Conservation (phyloP, 2,797 vertebrate species). For the Falco columbarius region DNA sequence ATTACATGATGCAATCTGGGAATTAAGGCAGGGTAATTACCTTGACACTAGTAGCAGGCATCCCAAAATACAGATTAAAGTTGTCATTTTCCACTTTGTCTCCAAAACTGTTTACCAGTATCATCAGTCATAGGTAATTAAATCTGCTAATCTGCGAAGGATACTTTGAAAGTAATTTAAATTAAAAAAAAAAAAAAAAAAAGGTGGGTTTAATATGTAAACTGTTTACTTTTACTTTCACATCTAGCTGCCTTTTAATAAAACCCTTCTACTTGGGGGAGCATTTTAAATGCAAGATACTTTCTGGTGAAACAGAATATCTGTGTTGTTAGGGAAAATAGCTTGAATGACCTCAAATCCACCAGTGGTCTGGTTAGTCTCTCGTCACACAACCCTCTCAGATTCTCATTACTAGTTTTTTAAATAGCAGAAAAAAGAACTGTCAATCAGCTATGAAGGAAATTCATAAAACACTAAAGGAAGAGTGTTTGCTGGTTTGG, state of each 20-base stretch:
- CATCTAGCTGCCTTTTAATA: not conserved
- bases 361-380: not conserved
- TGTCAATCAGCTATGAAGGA: not conserved
- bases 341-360: not conserved
- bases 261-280: not conserved
- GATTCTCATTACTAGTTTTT: not conserved
- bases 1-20: slow-evolving; percentile 24
- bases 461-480: not conserved
- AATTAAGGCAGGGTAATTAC: slow-evolving; percentile 52
- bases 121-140: slow-evolving; percentile 23
- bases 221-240: not conserved
- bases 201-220: not conserved
- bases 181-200: not conserved
- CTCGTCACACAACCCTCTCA: not conserved
- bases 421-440: not conserved
- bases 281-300: not conserved
- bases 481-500: not conserved
- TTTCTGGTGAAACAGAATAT: not conserved
- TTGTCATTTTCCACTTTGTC: slow-evolving; percentile 49
- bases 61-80: slow-evolving; percentile 51
- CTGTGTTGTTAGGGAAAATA: not conserved
- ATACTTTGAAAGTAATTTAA: not conserved
- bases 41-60: not conserved
- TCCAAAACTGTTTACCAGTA: slow-evolving; percentile 41
- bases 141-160: slow-evolving; percentile 9